A percentile compares a stretch with the other conserved stretches of the same genome.
phyloP scores from a whole-genome alignment of 2,888 invertebrate genomes.

The Marasmarcha lunaedactyla region DNA sequence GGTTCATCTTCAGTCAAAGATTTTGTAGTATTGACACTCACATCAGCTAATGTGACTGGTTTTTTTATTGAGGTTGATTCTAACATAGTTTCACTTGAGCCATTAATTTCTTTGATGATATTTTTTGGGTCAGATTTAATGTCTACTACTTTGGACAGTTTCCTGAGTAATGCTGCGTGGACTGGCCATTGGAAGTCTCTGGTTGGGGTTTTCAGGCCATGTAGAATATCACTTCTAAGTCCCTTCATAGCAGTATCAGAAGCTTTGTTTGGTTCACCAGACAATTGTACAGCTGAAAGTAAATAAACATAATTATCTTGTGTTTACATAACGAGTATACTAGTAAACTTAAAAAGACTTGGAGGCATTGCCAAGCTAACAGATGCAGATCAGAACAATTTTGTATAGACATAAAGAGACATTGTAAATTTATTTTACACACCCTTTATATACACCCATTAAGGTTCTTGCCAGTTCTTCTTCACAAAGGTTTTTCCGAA shows the following conservation, averaged over 20 bases:
- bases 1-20: slow-evolving; percentile 39
- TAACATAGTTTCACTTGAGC: slow-evolving; percentile 34
- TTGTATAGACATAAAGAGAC: too few species aligned
- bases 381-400: too few species aligned
- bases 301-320: background rate
- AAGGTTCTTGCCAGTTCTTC: too few species aligned
- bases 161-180: slow-evolving; percentile 50
- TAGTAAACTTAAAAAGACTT: too few species aligned
- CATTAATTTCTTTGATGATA: slow-evolving; percentile 43
- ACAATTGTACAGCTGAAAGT: slow-evolving; percentile 48
- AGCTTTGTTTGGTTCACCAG: slow-evolving; percentile 58
- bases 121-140: slow-evolving; percentile 46
- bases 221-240: slow-evolving; percentile 48
- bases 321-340: too few species aligned
- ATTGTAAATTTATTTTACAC: too few species aligned
- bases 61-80: slow-evolving; percentile 30
- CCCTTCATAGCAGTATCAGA: slow-evolving; percentile 57
- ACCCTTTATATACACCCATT: too few species aligned
- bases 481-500: too few species aligned
- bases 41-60: slow-evolving; percentile 48
- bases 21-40: slow-evolving; percentile 51
- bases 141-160: slow-evolving; percentile 57
- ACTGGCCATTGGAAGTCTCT: slow-evolving; percentile 48
- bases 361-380: too few species aligned
- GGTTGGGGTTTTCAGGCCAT: slow-evolving; percentile 33